A percentile compares a stretch with the other conserved stretches of the same genome.
Conservation (phyloP, 2,888 invertebrate genomes). For the Tetragnatha montana region DNA sequence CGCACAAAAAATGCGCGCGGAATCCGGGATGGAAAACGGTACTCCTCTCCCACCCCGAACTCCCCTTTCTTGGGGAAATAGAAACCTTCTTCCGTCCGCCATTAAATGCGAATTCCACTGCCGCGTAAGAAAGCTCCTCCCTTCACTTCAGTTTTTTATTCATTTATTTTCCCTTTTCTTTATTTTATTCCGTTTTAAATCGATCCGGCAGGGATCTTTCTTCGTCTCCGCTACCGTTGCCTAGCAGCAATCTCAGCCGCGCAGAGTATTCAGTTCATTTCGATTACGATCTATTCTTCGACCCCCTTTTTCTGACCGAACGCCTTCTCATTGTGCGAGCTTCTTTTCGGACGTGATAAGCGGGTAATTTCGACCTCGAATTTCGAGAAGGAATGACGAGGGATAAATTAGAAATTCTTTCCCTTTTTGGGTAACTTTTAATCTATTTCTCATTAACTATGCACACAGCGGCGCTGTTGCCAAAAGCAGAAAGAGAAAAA, state of each 20-base stretch:
- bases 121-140: conserved; percentile 69
- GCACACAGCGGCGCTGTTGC: conserved; percentile 14
- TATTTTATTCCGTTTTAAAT: conserved; percentile 70
- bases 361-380: conserved; percentile 38
- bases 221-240: conserved; percentile 56
- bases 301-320: conserved; percentile 34
- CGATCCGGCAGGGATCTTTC: conserved; percentile 59
- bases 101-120: conserved; percentile 69
- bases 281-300: conserved; percentile 65
- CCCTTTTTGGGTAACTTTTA: conserved; percentile 32
- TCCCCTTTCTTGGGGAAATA: conserved; percentile 53
- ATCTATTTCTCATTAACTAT: conserved; percentile 66
- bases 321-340: conserved; percentile 15
- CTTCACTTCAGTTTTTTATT: conserved; percentile 64
- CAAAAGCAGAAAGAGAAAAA: conserved; percentile 25
- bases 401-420: conserved; percentile 65
- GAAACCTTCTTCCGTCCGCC: conserved; percentile 70
- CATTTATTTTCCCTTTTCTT: conserved; percentile 67
- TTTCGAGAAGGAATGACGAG: conserved; percentile 22
- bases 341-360: conserved; percentile 47
- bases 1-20: conserved; percentile 35
- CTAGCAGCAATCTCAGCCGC: conserved; percentile 68
- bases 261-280: conserved; percentile 65
- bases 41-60: conserved; percentile 46
- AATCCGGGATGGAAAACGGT: conserved; percentile 52